Conservation (phyloP, 37 sponge, comb jelly and placozoan genomes). For the Tethya wilhelma region DNA sequence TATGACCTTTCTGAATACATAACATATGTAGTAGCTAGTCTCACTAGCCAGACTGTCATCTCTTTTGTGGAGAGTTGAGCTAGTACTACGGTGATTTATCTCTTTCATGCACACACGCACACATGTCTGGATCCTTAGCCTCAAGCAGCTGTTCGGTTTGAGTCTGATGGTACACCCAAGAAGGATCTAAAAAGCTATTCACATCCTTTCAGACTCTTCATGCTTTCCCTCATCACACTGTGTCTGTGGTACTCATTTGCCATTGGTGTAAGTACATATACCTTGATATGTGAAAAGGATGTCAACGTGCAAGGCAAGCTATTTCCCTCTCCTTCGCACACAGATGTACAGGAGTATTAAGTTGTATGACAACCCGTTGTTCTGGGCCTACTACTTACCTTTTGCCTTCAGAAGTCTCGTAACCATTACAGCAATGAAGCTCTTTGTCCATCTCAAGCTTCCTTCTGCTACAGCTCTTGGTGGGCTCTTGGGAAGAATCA, state of each 20-base stretch:
- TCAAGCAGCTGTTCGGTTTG: neutral
- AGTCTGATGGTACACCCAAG: neutral
- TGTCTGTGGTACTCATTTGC: conserved; percentile 65
- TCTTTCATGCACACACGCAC: no score
- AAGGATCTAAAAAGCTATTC: neutral
- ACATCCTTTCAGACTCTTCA: neutral
- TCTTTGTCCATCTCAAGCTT: conserved; percentile 30
- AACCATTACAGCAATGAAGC: conserved; percentile 37
- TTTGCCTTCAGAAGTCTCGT: conserved; percentile 32
- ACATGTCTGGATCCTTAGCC: neutral
- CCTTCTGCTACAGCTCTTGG: conserved; percentile 9
- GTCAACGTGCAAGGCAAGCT: neutral
- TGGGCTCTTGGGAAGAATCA: conserved; percentile 21
- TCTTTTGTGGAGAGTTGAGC: no score
- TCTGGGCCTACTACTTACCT: conserved; percentile 8
- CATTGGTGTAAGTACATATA: conserved; percentile 58
- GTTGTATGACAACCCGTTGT: neutral
- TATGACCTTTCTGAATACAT: no score
- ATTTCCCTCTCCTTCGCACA: neutral
- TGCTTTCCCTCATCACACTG: conserved; percentile 19
- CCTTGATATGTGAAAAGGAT: neutral
- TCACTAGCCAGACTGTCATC: no score
- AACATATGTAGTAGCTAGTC: no score
- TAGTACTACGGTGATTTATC: no score
- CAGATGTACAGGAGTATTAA: conserved; percentile 13